Base-by-base conservation (phyloP, 2,797 vertebrate species). In the Pseudomugil gertrudae region DNA sequence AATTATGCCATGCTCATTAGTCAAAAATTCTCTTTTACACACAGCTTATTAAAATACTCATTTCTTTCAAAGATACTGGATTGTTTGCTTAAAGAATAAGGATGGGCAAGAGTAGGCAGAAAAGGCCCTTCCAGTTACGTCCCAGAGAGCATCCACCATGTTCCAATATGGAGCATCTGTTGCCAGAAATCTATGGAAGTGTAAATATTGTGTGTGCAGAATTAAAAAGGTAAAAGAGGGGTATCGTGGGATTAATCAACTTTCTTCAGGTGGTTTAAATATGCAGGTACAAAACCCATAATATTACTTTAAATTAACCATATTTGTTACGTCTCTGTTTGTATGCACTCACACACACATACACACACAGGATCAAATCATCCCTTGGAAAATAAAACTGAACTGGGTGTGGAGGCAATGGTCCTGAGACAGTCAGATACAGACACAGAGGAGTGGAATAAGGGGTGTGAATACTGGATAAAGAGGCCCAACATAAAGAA, bases 21-120 rank as follows among this genome's bases (percentile, higher is more conserved):
- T 36, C 43, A 38, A 56, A 59, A 36, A 43, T 52, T 21, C 15
- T 81, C 83, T 86, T 63, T 85, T 80, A 72, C 33, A 55, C 57
- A 56, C 32, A 47, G 72, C 78, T 78, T 70, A 63, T 58, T 64
- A 76, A 75, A 57, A 60, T 17, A 1, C 40, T 1, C 30, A 72
- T 65, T 80, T 84, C 63, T 57, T 80, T 62, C 50, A 64, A 57
- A 51, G 24, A 47, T 29, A 48, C 23, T 6, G 47, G 24, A 58
- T 52, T 62, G 63, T 88, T 84, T 78, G 62, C 36, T 79, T 9
- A 35, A 66, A 77, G 69, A 87, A 78, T 72, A 68, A 85, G 90
- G 88, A 84, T 89, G 84, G 84, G 79, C 57, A 80, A 74, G 29
- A 84, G 80, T 78, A 89, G 84, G 57, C 72, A 81, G 86, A 86